Base-by-base conservation (phyloP, 2,113 vertebrate genomes). In the Lucifuga dentata region DNA sequence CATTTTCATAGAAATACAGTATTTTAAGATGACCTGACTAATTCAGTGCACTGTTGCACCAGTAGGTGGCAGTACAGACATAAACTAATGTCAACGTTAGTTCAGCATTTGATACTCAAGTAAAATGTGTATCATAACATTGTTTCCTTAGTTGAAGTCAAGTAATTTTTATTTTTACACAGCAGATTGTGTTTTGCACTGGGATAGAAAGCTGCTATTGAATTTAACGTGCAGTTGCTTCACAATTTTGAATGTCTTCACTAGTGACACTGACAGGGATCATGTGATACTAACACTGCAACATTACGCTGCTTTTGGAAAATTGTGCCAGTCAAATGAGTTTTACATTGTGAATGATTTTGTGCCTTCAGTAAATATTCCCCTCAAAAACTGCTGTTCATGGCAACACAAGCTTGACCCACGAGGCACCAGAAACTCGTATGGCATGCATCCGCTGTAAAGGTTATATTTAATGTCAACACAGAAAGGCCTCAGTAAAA, bases 341-440 rank as follows among this genome's bases (percentile, higher is more conserved):
- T 70, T 76, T 72, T 73, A 32, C 80, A 59, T 84, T 73, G 49
- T 72, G 56, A 86, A 83, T 87, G 77, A 86, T 78, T 67, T 77
- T 59, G 76, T 90, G 88, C 81, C 86, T 87, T 89, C 51, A 89
- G 76, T 87, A 87, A 89, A 90, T 56, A 67, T 61, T 79, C 64
- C 48, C 52, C 49, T 64, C 4, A 55, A 60, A 8, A 21, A 23
- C 16, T 38, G 15, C 19, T 17, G 15, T 53, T 41, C 29, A 51
- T 39, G 13, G 73, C 5, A 58, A 44, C 29, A 51, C 61, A 17
- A 65, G 19, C 44, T 46, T 29, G 26, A 29, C 26, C 26, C 26
- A 29, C 26, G n/a, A n/a, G n/a, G n/a, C n/a, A 40, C 11, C 16
- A 76, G 8, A 40, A 11, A 15, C 26, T 23, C 35, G 6, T 24